These are phyloP conservation scores for Plagodis dolabraria DNA, from an alignment of 2,888 invertebrate species.

Conservation along the genomic window DNA sequence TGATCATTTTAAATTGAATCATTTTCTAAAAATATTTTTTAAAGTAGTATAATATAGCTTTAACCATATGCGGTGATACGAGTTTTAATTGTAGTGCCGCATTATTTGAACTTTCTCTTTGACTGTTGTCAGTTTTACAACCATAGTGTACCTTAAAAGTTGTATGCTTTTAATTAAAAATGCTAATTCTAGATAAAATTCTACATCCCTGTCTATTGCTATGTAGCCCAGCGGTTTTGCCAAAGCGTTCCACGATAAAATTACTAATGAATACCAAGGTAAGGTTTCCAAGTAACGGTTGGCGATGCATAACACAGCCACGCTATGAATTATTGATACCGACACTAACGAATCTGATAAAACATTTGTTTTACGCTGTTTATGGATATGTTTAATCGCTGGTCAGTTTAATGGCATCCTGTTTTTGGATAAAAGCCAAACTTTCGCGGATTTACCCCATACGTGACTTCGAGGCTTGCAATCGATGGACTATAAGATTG, in stretches of 20 bases:
- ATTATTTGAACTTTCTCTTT: too few species aligned
- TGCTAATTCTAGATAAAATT: constrained; percentile 28
- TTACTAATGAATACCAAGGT: constrained; percentile 77
- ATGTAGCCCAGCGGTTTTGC: constrained; percentile 83
- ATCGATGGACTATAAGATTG: constrained; percentile 26
- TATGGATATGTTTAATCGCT: constrained; percentile 65
- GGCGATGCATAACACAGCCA: constrained; percentile 73
- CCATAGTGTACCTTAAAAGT: too few species aligned
- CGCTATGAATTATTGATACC: constrained; percentile 81
- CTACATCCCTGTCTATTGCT: constrained; percentile 55
- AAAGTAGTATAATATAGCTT: too few species aligned
- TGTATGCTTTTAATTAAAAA: not conserved
- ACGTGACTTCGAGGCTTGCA: constrained; percentile 46
- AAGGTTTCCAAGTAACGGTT: constrained; percentile 83
- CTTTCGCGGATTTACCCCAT: constrained; percentile 44
- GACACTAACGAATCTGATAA: constrained; percentile 73
- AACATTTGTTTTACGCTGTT: constrained; percentile 74
- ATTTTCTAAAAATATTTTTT: too few species aligned
- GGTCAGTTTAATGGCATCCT: constrained; percentile 51
- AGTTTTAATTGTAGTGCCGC: too few species aligned
- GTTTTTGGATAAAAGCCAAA: constrained; percentile 48
- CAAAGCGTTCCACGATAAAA: constrained; percentile 78
- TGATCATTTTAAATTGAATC: too few species aligned
- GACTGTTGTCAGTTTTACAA: too few species aligned
- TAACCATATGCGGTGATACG: too few species aligned